Base-by-base conservation (phyloP, 1,140 invertebrate genomes). In the Halictus rubicundus region DNA sequence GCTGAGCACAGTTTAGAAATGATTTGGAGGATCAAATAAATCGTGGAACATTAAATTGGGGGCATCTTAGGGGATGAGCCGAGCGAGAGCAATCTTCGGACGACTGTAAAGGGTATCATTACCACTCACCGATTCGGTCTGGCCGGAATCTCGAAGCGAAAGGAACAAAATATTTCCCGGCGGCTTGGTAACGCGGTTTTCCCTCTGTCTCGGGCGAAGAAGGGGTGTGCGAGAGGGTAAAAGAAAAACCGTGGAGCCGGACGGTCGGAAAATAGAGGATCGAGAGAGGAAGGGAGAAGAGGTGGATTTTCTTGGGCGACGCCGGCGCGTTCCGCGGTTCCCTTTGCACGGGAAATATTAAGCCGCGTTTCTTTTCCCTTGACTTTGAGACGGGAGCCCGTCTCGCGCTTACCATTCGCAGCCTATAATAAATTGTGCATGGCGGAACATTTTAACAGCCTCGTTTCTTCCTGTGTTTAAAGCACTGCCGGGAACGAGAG, bases 361-460 rank as follows among this genome's bases (percentile, higher is more conserved):
- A 90, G 87, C 86, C 83, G 72, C 82, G 84, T 81, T 83, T 79
- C 85, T 83, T 89, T 82, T 42, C 88, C 83, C 89, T 81, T 73
- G 82, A 88, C 87, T 90, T 90, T 88, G 88, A 82, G 81, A 84
- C 85, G 84, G 87, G 78, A 75, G 81, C 9, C 78, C 60, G 80
- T 77, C 80, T 81, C 87, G 81, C 85, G 85, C 78, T 89, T 84
- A 87, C 88, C 85, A 84, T 87, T 89, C 87, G 84, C 81, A 87
- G 90, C 83, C 88, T 87, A 89, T 89, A 89, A 89, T 89, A 90
- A 90, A 90, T 90, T 91, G 90, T 89, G 90, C 90, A 91, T 88
- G 87, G 90, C 89, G 90, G 89, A 91, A 91, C 88, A 89, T 90
- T 91, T 91, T 91, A 91, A 90, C 87, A 85, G 89, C 84, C 83